phyloP scores from a whole-genome alignment of 2,888 invertebrate genomes.

The Aleiodes leptofemur region DNA sequence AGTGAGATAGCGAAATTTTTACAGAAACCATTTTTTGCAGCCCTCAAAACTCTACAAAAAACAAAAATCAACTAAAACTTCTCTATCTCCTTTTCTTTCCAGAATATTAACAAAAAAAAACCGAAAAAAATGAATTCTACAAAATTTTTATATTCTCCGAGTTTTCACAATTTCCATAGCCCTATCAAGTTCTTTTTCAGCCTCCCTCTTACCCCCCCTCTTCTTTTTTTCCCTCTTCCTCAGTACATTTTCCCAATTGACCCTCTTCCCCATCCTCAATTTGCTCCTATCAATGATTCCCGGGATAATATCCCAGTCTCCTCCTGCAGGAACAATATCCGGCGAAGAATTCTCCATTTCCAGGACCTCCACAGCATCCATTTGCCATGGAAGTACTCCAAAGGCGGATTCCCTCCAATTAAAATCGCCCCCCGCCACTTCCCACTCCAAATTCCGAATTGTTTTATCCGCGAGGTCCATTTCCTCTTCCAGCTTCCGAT shows the following conservation, averaged over 20 bases:
- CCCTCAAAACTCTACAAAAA: no score
- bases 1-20: no score
- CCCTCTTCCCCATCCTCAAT: slow-evolving; percentile 59
- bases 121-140: no score
- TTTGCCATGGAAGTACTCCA: slow-evolving; percentile 77
- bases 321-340: slow-evolving; percentile 48
- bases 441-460: slow-evolving; percentile 65
- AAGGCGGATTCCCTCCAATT: slow-evolving; percentile 77
- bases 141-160: slow-evolving; percentile 7
- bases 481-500: slow-evolving; percentile 6
- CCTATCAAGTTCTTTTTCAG: slow-evolving; percentile 59
- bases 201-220: slow-evolving; percentile 53
- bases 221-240: slow-evolving; percentile 60
- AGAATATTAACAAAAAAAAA: no score
- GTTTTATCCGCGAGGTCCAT: slow-evolving; percentile 57
- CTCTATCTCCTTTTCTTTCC: no score
- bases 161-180: slow-evolving; percentile 61
- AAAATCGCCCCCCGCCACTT: slow-evolving; percentile 60
- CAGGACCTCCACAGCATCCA: slow-evolving; percentile 58
- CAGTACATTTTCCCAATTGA: slow-evolving; percentile 68
- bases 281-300: slow-evolving; percentile 63
- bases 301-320: slow-evolving; percentile 60
- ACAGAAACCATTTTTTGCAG: no score
- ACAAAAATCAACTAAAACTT: no score
- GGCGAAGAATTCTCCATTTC: slow-evolving; percentile 45